Evolutionary conservation across 2,888 invertebrate species (phyloP).

Genomic region (Aphodius granarius): DNA sequence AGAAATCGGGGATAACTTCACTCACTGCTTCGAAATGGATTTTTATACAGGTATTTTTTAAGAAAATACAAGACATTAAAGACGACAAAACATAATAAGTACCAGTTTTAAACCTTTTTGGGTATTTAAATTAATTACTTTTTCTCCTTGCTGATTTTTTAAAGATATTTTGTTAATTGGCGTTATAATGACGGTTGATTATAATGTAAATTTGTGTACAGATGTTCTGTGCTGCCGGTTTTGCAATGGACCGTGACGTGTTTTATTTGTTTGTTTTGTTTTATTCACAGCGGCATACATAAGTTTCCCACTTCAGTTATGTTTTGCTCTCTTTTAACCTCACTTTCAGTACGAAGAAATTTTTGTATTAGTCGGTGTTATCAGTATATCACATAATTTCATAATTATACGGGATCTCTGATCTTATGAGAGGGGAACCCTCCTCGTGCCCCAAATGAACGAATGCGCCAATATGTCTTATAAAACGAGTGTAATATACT

Average conservation of each 20-base stretch:
- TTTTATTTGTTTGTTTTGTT: neutral
- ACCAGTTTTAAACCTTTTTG: neutral
- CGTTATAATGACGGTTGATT: neutral
- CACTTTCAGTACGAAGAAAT: too few species aligned
- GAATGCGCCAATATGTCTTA: too few species aligned
- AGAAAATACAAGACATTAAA: neutral
- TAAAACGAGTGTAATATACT: too few species aligned
- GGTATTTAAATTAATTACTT: neutral
- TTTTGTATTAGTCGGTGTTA: too few species aligned
- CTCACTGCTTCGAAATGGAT: constrained; percentile 16
- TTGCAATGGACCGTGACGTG: neutral
- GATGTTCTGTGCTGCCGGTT: neutral
- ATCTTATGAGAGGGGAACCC: too few species aligned
- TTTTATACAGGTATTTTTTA: constrained; percentile 23
- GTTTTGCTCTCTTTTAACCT: too few species aligned
- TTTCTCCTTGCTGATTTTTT: neutral
- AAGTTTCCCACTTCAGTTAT: too few species aligned
- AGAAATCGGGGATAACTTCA: constrained; percentile 2
- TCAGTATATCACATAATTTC: too few species aligned
- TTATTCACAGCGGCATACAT: neutral
- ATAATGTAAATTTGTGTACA: neutral
- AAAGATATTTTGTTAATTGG: neutral
- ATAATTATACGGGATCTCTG: too few species aligned
- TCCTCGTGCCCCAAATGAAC: too few species aligned
- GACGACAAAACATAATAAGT: neutral